Evolutionary conservation across 1,140 invertebrate species (phyloP).

Genomic region (Scaptomyza graminum): DNA sequence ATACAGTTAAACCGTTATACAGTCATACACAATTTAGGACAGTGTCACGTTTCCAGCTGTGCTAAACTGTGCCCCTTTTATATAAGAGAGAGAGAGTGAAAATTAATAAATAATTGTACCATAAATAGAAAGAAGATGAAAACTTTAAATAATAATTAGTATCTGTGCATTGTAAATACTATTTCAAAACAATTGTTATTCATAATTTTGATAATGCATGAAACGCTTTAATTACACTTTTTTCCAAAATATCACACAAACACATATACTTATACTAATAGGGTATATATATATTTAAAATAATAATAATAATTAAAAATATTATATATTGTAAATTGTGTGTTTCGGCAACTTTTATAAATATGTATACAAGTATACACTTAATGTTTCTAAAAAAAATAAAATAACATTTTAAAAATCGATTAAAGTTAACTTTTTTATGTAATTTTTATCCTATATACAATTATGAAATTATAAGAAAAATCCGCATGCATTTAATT

Average conservation of each 20-base stretch:
- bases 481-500: conserved; percentile 22
- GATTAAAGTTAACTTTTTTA: conserved; percentile 27
- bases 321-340: not conserved
- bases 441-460: conserved; percentile 36
- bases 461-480: not conserved
- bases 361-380: conserved; percentile 2
- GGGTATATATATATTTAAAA: not conserved
- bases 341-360: conserved; percentile 1
- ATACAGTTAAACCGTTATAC: conserved; percentile 34
- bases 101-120: too few species aligned
- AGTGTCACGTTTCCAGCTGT: conserved; percentile 20
- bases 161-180: conserved; percentile 47
- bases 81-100: not conserved
- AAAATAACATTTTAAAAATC: conserved; percentile 8
- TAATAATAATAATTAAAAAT: not conserved
- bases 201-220: conserved; percentile 27
- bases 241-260: conserved; percentile 30
- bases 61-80: too few species aligned
- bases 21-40: conserved; percentile 26
- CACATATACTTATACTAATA: conserved; percentile 7
- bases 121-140: not conserved
- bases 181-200: conserved; percentile 44
- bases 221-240: conserved; percentile 43
- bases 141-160: conserved; percentile 4
- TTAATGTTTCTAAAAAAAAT: conserved; percentile 5